These are phyloP conservation scores for Danaus plexippus DNA, from an alignment of 1,140 invertebrate genomes.

Conservation along the genomic window DNA sequence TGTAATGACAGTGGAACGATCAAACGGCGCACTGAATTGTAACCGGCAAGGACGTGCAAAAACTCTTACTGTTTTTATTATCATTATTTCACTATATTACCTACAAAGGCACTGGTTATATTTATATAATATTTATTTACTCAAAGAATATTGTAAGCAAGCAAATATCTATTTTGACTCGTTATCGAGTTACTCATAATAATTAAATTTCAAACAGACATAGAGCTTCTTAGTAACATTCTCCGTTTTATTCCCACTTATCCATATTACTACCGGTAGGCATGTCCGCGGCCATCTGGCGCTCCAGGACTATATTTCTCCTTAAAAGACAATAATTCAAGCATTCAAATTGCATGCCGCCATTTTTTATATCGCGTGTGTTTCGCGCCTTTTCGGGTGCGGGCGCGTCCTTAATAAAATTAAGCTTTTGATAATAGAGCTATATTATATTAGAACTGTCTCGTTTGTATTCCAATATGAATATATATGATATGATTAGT, in stretches of 20 bases:
- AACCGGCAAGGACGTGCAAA: conserved; percentile 57
- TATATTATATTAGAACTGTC: conserved; percentile 25
- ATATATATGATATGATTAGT: too few relatives aligned
- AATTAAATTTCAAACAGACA: too few relatives aligned
- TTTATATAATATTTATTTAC: too few relatives aligned
- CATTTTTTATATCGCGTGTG: conserved; percentile 72
- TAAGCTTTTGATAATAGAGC: conserved; percentile 50
- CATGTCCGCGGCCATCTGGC: conserved; percentile 18
- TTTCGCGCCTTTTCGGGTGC: conserved; percentile 68
- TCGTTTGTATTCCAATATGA: too few relatives aligned
- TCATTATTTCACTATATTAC: too few relatives aligned
- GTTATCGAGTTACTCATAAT: too few relatives aligned
- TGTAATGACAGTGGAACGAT: conserved; percentile 32
- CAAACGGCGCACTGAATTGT: conserved; percentile 40
- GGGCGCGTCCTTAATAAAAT: conserved; percentile 69
- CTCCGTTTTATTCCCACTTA: too few relatives aligned
- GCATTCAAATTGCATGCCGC: conserved; percentile 67
- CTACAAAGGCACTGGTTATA: too few relatives aligned
- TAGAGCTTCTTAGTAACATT: conserved; percentile 7
- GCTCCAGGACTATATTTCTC: conserved; percentile 48
- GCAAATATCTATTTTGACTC: too few relatives aligned
- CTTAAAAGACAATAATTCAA: conserved; percentile 68
- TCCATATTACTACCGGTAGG: conserved; percentile 1
- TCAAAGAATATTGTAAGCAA: too few relatives aligned
- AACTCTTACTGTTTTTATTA: conserved; percentile 20